Percentiles rank a stretch among this genome's conserved stretches.
These are phyloP conservation scores for Ennomos fuscantarius DNA, from an alignment of 2,888 invertebrate species.

Conservation along the genomic window DNA sequence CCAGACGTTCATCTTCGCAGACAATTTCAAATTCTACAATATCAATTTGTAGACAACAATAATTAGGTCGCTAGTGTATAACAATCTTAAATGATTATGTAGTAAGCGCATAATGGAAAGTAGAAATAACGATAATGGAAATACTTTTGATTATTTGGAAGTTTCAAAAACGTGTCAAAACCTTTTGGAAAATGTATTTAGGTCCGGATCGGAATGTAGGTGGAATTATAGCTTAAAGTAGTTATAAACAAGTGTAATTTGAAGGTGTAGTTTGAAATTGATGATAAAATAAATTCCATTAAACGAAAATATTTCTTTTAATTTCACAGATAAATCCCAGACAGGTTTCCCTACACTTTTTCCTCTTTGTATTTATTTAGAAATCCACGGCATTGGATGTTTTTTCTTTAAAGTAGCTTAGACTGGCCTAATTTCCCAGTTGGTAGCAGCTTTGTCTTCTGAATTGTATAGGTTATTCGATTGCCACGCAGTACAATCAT, in stretches of 20 bases:
- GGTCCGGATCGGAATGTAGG: slow-evolving; percentile 72
- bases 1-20: slow-evolving; percentile 32
- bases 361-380: too few relatives aligned
- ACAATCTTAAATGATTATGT: slow-evolving; percentile 51
- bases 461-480: too few relatives aligned
- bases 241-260: slow-evolving; percentile 83
- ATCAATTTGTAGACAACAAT: slow-evolving; percentile 21
- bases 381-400: too few relatives aligned
- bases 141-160: slow-evolving; percentile 63
- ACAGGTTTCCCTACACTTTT: too few relatives aligned
- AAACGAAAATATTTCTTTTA: slow-evolving; percentile 47
- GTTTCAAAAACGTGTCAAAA: slow-evolving; percentile 81
- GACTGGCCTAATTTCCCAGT: too few relatives aligned
- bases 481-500: too few relatives aligned
- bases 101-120: slow-evolving; percentile 72
- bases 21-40: background rate
- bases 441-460: too few relatives aligned
- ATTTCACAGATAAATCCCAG: slow-evolving; percentile 1
- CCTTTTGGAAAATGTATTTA: slow-evolving; percentile 64
- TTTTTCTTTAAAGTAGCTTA: too few relatives aligned
- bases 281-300: slow-evolving; percentile 79
- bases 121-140: slow-evolving; percentile 60
- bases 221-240: slow-evolving; percentile 83
- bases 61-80: slow-evolving; percentile 28
- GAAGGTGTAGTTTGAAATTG: slow-evolving; percentile 84